Evolutionary conservation across 2,888 invertebrate genomes (phyloP).

Genomic region (Cryptus viduatorius): DNA sequence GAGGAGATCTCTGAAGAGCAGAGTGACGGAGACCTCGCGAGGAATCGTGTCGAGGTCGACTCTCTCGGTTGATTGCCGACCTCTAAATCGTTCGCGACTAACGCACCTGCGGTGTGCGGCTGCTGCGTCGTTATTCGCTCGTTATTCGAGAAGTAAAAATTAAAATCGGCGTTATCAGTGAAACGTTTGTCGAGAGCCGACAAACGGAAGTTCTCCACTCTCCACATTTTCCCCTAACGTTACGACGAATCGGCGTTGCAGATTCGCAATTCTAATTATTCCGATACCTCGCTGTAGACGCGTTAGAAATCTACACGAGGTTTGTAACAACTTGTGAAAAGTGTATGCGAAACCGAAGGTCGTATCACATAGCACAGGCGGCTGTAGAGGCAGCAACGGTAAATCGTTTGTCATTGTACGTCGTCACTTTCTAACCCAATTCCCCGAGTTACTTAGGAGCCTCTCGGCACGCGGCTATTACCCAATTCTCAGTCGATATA

Average conservation of each 20-base stretch:
- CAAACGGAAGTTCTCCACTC: not conserved
- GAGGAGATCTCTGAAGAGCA: conserved; percentile 3
- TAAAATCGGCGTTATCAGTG: not conserved
- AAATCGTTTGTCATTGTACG: conserved; percentile 32
- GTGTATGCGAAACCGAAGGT: not conserved
- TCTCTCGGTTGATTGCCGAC: conserved; percentile 66
- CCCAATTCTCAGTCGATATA: conserved; percentile 75
- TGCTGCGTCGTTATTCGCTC: conserved; percentile 8
- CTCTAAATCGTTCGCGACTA: conserved; percentile 64
- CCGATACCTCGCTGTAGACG: not conserved
- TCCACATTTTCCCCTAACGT: not conserved
- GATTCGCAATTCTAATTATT: not conserved
- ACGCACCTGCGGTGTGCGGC: conserved; percentile 54
- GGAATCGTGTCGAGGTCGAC: conserved; percentile 68
- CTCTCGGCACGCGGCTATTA: conserved; percentile 67
- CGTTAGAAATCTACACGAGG: not conserved
- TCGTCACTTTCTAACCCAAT: conserved; percentile 79
- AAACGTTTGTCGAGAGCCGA: not conserved
- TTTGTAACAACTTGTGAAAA: not conserved
- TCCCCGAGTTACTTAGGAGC: conserved; percentile 65
- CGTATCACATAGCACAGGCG: not conserved
- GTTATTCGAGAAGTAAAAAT: conserved; percentile 6
- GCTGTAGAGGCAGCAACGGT: not conserved
- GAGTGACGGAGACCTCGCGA: conserved; percentile 61
- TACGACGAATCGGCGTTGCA: not conserved